Evolutionary conservation across 2,888 invertebrate species (phyloP).

Genomic region (Tanypteryx hageni): DNA sequence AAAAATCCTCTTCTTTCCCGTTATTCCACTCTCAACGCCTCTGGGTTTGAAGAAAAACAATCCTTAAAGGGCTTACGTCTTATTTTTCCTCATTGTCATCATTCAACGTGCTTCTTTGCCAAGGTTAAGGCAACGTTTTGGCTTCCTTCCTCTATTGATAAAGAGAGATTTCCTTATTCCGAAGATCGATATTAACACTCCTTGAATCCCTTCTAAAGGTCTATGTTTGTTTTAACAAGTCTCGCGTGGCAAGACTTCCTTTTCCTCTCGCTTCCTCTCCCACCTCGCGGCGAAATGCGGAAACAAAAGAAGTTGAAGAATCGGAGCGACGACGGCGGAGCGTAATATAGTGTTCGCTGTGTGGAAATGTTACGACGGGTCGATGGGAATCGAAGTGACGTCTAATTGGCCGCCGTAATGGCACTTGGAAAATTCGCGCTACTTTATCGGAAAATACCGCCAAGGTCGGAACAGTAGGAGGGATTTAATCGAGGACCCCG

Average conservation of each 20-base stretch:
- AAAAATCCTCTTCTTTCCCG: too few species aligned
- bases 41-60: too few species aligned
- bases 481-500: too few species aligned
- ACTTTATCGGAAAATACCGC: background rate
- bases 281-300: background rate
- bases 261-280: too few species aligned
- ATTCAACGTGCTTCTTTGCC: background rate
- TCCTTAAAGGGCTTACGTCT: background rate
- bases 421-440: background rate
- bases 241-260: background rate
- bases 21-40: too few species aligned
- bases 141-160: background rate
- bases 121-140: background rate
- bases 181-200: background rate
- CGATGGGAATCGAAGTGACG: background rate
- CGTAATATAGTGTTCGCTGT: too few species aligned
- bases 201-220: background rate
- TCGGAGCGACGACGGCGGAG: background rate
- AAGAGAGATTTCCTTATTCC: background rate
- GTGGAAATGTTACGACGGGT: background rate
- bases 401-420: background rate
- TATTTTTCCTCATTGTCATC: background rate
- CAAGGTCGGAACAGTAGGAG: background rate
- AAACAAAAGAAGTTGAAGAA: background rate
- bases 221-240: conserved; percentile 12